Percentiles rank a stretch among this genome's conserved stretches.
Evolutionary conservation across 2,888 invertebrate species (phyloP).

Genomic region (Lathronympha strigana): DNA sequence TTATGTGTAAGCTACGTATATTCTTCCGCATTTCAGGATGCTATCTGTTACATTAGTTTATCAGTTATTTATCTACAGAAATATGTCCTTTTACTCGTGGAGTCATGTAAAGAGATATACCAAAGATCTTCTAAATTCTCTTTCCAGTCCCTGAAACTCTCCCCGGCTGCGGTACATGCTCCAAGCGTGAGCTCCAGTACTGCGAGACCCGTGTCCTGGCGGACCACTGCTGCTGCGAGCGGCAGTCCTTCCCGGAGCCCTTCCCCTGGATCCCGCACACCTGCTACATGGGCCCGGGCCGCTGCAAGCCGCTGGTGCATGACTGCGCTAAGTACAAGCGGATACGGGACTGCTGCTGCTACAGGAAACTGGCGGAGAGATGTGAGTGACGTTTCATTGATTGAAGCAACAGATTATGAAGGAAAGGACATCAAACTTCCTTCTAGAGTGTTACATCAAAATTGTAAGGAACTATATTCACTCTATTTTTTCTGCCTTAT

Average conservation of each 20-base stretch:
- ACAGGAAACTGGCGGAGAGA: constrained; percentile 54
- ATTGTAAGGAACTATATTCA: no score
- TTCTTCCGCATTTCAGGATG: no score
- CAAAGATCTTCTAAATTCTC: background rate
- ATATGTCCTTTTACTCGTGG: no score
- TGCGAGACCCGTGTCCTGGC: constrained; percentile 84
- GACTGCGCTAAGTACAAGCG: constrained; percentile 87
- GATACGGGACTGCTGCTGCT: constrained; percentile 87
- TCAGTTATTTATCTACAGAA: no score
- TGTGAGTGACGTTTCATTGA: no score
- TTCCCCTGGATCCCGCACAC: constrained; percentile 88
- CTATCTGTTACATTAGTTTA: no score
- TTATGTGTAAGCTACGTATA: no score
- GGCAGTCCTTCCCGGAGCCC: constrained; percentile 85
- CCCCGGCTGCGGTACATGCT: constrained; percentile 86
- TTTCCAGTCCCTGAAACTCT: constrained; percentile 59
- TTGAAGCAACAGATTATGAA: no score
- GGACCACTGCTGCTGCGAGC: constrained; percentile 82
- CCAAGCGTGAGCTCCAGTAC: constrained; percentile 84
- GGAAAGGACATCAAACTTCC: no score
- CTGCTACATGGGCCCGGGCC: constrained; percentile 85
- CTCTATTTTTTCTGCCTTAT: no score
- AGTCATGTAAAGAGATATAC: background rate
- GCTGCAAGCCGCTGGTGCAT: constrained; percentile 84
- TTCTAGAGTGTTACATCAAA: no score